Percentiles rank a stretch among this genome's conserved stretches.
Conservation (phyloP, 2,888 invertebrate species). For the Tiphia femorata region DNA sequence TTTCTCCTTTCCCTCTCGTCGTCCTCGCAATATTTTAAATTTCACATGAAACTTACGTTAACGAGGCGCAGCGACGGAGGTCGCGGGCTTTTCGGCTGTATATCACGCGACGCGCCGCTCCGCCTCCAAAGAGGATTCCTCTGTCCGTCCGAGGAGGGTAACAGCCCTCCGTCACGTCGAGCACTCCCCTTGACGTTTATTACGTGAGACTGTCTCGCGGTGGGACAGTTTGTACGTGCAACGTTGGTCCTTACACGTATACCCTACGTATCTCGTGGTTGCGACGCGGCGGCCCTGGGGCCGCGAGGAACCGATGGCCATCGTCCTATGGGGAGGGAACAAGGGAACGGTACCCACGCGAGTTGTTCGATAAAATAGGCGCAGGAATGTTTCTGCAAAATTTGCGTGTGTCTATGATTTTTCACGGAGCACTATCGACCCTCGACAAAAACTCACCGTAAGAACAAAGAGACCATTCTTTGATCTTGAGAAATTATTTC, state of each 20-base stretch:
- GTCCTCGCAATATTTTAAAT: background rate
- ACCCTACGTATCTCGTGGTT: background rate
- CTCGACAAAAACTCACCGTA: no score
- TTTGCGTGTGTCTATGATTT: no score
- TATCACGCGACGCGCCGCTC: slow-evolving; percentile 1
- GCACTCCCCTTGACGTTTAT: background rate
- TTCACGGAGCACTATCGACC: no score
- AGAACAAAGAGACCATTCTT: no score
- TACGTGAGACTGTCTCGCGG: background rate
- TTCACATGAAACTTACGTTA: slow-evolving; percentile 10
- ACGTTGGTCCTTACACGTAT: background rate
- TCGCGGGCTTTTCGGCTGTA: background rate
- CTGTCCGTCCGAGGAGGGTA: background rate
- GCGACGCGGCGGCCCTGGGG: no score
- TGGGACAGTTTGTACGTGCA: background rate
- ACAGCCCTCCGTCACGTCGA: background rate
- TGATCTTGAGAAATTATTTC: no score
- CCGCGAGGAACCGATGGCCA: no score
- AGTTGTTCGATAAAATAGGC: no score
- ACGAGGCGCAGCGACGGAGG: slow-evolving; percentile 8
- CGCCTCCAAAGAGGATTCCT: background rate
- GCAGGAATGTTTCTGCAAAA: no score
- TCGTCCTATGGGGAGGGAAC: no score
- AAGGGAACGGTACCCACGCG: no score
- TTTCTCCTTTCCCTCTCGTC: background rate